Conservation (phyloP, 2,113 vertebrate species). For the Muscicapa adusta region DNA sequence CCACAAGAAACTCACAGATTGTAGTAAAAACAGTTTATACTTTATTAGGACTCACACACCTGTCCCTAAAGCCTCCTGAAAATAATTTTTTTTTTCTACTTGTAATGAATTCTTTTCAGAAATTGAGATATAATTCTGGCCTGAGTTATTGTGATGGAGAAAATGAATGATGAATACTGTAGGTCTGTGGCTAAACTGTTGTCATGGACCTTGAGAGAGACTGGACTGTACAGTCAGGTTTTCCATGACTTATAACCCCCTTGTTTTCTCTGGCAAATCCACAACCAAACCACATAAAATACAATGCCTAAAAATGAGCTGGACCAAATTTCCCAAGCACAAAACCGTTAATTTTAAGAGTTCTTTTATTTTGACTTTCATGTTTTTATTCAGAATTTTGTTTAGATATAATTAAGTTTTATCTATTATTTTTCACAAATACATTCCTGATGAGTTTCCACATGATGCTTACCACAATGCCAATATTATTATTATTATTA, state of each 20-base stretch:
- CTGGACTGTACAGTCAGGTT: neutral
- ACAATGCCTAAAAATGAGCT: neutral
- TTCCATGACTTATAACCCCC: neutral
- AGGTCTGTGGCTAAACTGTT: neutral
- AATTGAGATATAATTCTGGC: neutral
- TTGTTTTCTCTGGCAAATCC: neutral
- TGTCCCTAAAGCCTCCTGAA: neutral
- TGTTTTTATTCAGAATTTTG: neutral
- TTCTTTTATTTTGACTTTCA: neutral
- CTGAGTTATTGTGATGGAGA: neutral
- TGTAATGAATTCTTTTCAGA: rapidly evolving
- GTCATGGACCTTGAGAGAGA: rapidly evolving
- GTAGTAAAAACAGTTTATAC: neutral
- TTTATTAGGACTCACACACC: neutral
- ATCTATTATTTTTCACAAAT: neutral
- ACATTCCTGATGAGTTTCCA: neutral
- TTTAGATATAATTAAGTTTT: neutral
- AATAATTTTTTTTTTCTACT: neutral
- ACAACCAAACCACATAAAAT: neutral
- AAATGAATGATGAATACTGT: neutral
- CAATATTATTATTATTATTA: too few species aligned
- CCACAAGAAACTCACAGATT: rapidly evolving
- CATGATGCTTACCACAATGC: neutral
- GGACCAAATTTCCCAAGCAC: neutral
- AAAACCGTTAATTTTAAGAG: rapidly evolving